These are phyloP conservation scores for Platynereis dumerilii DNA, from an alignment of 2,888 invertebrate genomes.

Conservation along the genomic window DNA sequence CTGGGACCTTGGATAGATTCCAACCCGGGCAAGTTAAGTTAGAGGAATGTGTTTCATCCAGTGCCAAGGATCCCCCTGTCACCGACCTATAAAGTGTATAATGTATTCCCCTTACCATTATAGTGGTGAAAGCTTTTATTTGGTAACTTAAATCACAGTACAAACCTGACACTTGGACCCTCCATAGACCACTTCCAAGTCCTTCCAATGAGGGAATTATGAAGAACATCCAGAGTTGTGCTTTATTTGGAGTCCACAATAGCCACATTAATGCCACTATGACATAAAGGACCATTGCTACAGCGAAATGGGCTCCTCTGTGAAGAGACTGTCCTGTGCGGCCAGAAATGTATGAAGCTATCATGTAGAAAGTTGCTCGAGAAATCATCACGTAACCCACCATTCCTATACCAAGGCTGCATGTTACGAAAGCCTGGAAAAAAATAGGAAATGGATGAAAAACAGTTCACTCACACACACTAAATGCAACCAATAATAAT, in stretches of 20 bases:
- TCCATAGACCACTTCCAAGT: slow-evolving; percentile 5
- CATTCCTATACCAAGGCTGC: slow-evolving; percentile 4
- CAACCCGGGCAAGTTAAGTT: too few species aligned
- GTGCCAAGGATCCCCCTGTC: too few species aligned
- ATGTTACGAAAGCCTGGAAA: slow-evolving; percentile 1
- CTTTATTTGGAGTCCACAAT: neutral
- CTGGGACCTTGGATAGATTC: too few species aligned
- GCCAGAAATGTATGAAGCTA: neutral
- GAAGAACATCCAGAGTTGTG: slow-evolving; percentile 2
- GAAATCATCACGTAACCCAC: slow-evolving; percentile 4
- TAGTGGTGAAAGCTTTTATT: too few species aligned
- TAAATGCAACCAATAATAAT: too few species aligned
- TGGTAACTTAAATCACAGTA: too few species aligned
- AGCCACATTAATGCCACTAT: neutral
- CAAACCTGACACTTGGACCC: neutral
- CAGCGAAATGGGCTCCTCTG: neutral
- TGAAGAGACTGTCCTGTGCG: neutral
- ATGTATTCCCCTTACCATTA: too few species aligned
- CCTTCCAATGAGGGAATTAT: neutral
- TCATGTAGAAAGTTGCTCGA: neutral
- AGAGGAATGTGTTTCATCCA: too few species aligned
- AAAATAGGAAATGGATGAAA: neutral
- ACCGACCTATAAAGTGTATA: too few species aligned
- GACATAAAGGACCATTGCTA: neutral
- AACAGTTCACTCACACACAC: too few species aligned